phyloP scores from a whole-genome alignment of 2,888 invertebrate genomes.

The Eremobia ochroleuca region DNA sequence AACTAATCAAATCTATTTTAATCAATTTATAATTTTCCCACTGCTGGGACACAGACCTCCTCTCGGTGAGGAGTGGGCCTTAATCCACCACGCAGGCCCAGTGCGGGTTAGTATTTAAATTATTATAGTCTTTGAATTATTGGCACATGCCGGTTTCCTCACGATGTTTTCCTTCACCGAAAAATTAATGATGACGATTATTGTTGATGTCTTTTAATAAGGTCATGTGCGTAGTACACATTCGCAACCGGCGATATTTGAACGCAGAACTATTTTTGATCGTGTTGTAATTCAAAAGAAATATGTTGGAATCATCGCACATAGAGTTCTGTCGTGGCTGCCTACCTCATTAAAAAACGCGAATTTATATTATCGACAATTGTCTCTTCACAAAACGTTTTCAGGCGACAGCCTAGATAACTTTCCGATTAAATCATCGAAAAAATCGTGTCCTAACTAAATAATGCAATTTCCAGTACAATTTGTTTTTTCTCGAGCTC shows the following conservation, averaged over 20 bases:
- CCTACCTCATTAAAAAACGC: background rate
- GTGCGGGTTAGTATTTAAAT: too few species aligned
- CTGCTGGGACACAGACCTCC: too few species aligned
- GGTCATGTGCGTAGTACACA: background rate
- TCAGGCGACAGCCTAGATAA: background rate
- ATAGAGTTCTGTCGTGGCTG: background rate
- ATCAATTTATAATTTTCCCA: too few species aligned
- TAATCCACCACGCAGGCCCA: too few species aligned
- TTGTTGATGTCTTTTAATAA: background rate
- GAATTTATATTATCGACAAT: background rate
- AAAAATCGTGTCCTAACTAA: slow-evolving; percentile 6
- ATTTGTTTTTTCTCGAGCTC: slow-evolving; percentile 21
- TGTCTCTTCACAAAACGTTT: background rate
- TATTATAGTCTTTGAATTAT: too few species aligned
- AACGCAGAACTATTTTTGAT: background rate
- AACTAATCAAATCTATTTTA: too few species aligned
- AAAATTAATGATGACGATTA: background rate
- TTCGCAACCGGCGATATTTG: background rate
- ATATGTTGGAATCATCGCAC: background rate
- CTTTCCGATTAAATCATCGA: background rate
- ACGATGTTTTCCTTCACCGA: too few species aligned
- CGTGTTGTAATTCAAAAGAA: background rate
- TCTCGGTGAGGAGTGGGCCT: too few species aligned
- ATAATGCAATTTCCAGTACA: slow-evolving; percentile 15
- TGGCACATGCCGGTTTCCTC: too few species aligned